These are phyloP conservation scores for Plumapathes pennacea DNA, from an alignment of 92 coral and sea anemone genomes.

Conservation along the genomic window DNA sequence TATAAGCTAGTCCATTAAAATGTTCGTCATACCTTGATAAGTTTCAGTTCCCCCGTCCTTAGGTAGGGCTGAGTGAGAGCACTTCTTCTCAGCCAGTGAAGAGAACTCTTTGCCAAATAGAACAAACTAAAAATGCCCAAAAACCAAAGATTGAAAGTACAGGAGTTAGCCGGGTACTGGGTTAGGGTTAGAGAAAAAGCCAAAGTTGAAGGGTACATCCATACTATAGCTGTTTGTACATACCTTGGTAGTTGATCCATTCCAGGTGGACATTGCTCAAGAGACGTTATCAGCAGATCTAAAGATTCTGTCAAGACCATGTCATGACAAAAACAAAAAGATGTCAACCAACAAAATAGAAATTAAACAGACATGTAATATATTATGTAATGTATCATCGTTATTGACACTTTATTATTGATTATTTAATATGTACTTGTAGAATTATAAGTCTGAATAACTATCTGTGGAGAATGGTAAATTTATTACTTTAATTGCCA, in stretches of 20 bases:
- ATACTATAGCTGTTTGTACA: neutral
- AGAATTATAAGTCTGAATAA: neutral
- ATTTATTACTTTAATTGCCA: too few relatives aligned
- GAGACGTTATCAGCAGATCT: conserved; percentile 75
- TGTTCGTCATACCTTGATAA: conserved; percentile 70
- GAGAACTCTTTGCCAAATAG: conserved; percentile 88
- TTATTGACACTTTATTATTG: too few relatives aligned
- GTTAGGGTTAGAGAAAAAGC: neutral
- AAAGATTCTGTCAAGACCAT: conserved; percentile 86
- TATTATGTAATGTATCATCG: neutral
- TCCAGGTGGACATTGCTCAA: conserved; percentile 75
- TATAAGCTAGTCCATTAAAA: too few relatives aligned
- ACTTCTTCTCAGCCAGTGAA: conserved; percentile 88
- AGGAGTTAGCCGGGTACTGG: neutral
- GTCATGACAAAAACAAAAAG: neutral
- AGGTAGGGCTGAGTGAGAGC: conserved; percentile 62
- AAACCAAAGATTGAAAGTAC: neutral
- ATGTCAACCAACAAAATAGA: neutral
- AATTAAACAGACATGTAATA: neutral
- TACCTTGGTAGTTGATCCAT: conserved; percentile 81
- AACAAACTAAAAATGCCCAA: conserved; percentile 56
- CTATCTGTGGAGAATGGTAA: neutral
- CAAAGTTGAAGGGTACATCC: neutral
- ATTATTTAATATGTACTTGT: too few relatives aligned
- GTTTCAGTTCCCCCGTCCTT: conserved; percentile 77